Evolutionary conservation across 2,113 vertebrate species (phyloP), one percentile per base, ranked within the genome.

Genomic region (Hylia prasina): DNA sequence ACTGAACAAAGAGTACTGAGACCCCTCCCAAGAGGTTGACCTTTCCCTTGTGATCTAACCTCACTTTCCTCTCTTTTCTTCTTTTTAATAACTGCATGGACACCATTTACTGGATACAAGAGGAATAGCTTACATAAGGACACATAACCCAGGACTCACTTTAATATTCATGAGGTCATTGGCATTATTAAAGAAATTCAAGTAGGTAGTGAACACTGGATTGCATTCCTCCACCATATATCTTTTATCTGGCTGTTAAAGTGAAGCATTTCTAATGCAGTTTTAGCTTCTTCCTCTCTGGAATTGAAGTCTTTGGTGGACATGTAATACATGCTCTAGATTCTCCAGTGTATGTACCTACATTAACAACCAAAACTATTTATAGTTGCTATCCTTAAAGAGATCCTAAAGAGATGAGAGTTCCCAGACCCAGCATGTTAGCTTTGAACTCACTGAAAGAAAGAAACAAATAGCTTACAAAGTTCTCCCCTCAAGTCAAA

Each of bases 121-220:
- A 86, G 58, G 65, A 91, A 65, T 54, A 76, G 42, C 56, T 91
- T 94, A 86, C 82, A 86, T 82, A 75, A 92, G 90, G 91, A 95
- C 91, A 95, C 68, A 83, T 82, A 96, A 97, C 68, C 66, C 87
- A 96, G 47, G 64, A 93, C 58, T 96, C 92, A 94, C 93, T 96
- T 97, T 97, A 97, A 94, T 96, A 95, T 96, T 97, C 78, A 92
- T 95, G 87, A 96, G 76, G 95, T 95, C 93, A 58, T 85, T 90
- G 85, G 68, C 89, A 54, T 97, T 97, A 96, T 91, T 94, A 96
- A 96, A 97, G 88, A 92, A 97, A 95, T 93, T 89, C 79, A 96
- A 85, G 94, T 96, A 94, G 95, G 70, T 93, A 87, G 58, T 80
- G 97, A 97, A 82, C 56, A 76, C 87, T 93, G 86, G 76, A 71